Evolutionary conservation across 2,888 invertebrate genomes (phyloP), one percentile per base, ranked within the genome.

Genomic region (Campaea margaritaria): DNA sequence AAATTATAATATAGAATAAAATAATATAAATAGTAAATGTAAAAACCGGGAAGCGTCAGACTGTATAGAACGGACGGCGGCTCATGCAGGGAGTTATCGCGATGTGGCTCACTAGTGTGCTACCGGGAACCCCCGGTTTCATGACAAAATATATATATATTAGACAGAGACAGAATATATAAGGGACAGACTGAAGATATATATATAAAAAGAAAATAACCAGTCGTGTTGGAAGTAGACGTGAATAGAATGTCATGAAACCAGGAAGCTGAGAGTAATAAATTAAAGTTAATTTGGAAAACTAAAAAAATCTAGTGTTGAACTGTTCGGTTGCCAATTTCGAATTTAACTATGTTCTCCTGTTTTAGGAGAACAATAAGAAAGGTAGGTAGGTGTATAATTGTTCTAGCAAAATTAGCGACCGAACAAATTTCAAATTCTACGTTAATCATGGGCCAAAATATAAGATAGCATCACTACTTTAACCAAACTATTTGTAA

Each of bases 381-480:
- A n/a, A n/a, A n/a, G 38, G 56, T 50, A 47, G 44, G 43, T 39
- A 48, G 13, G 11, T 36, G 13, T 56, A 9, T 46, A 5, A 4
- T 14, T 28, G 1, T 31, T 31, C 1, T 15, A 46, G 15, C 66
- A 69, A 85, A 89, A 89, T 87, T 83, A 84, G 85, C 79, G 74
- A 89, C 80, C 90, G 91, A 82, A 85, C 90, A 89, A 83, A 65
- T 74, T 60, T 63, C 53, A 62, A 71, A 62, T 71, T 70, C 90
- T 91, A 91, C 85, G 82, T 87, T 87, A 86, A 84, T 82, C 70
- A 82, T 84, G 89, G 89, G 87, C 89, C 87, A 87, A 89, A 85
- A 81, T 60, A 86, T 82, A 86, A 85, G 81, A 84, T 86, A 88
- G 90, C 91, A 73, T 79, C 67, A 80, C 87, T 87, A 88, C 87